A percentile compares a stretch with the other conserved stretches of the same genome.
These are phyloP conservation scores for Lophotriccus pileatus DNA, from an alignment of 2,797 vertebrate species.

Conservation along the genomic window DNA sequence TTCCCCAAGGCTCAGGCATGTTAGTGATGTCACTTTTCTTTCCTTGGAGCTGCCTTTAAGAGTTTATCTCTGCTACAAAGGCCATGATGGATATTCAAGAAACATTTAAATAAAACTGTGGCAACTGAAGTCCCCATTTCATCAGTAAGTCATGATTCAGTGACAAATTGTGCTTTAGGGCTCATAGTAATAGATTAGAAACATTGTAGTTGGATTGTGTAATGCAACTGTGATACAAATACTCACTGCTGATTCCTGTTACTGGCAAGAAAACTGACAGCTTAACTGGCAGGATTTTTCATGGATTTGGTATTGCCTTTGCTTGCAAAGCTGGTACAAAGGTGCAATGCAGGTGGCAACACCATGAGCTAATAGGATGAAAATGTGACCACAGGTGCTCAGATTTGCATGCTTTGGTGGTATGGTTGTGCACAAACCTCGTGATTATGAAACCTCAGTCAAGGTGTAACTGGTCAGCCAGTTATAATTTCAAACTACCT, in stretches of 20 bases:
- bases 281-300: background rate
- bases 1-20: background rate
- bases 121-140: background rate
- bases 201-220: background rate
- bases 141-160: background rate
- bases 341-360: background rate
- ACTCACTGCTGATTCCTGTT: background rate
- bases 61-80: background rate
- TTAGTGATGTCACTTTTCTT: background rate
- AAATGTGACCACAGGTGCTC: background rate
- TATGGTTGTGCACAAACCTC: background rate
- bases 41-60: background rate
- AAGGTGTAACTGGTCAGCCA: background rate
- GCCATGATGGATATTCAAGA: background rate
- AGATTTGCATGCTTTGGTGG: background rate
- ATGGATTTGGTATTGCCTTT: background rate
- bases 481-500: background rate
- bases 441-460: background rate
- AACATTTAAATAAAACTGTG: background rate
- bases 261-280: background rate
- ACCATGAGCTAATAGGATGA: background rate
- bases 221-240: background rate
- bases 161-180: background rate
- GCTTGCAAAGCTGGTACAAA: background rate
- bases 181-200: background rate